Evolutionary conservation across 1,140 invertebrate species (phyloP).

Genomic region (Drosophila takahashii): DNA sequence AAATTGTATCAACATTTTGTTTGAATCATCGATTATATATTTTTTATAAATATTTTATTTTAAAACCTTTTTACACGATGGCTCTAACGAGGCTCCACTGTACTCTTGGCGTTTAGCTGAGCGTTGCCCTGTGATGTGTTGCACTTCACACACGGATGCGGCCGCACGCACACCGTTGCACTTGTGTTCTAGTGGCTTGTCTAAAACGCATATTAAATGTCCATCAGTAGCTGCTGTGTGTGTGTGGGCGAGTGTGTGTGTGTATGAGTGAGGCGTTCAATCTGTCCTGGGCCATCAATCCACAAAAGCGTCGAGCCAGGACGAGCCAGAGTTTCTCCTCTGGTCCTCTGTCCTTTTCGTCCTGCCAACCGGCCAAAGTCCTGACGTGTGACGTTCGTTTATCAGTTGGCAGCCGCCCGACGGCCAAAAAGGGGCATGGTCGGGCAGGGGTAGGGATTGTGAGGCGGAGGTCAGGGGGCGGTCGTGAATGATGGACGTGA

Average conservation of each 20-base stretch:
- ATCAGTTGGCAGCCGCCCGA: slow-evolving; percentile 61
- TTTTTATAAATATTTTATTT: no score
- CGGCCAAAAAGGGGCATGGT: slow-evolving; percentile 14
- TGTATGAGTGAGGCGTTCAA: slow-evolving; percentile 57
- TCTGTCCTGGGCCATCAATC: slow-evolving; percentile 76
- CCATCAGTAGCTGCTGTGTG: slow-evolving; percentile 48
- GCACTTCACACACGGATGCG: slow-evolving; percentile 46
- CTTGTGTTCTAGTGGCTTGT: slow-evolving; percentile 43
- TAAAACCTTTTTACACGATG: no score
- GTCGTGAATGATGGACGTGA: slow-evolving; percentile 55
- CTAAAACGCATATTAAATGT: slow-evolving; percentile 80
- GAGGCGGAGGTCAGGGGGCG: slow-evolving; percentile 6
- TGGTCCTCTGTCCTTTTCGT: slow-evolving; percentile 15
- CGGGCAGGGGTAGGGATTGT: slow-evolving; percentile 6
- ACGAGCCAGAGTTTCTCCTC: slow-evolving; percentile 17
- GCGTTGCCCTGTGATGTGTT: slow-evolving; percentile 42
- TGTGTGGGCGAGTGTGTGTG: not conserved
- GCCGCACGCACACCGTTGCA: slow-evolving; percentile 19
- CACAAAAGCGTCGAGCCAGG: slow-evolving; percentile 71
- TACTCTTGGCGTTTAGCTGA: slow-evolving; percentile 11
- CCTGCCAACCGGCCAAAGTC: slow-evolving; percentile 48
- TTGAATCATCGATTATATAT: no score
- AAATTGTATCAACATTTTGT: no score
- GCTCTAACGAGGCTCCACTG: slow-evolving; percentile 8
- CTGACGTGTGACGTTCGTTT: slow-evolving; percentile 80